Evolutionary conservation across 2,888 invertebrate species (phyloP).

Genomic region (Pedicia rivosa): DNA sequence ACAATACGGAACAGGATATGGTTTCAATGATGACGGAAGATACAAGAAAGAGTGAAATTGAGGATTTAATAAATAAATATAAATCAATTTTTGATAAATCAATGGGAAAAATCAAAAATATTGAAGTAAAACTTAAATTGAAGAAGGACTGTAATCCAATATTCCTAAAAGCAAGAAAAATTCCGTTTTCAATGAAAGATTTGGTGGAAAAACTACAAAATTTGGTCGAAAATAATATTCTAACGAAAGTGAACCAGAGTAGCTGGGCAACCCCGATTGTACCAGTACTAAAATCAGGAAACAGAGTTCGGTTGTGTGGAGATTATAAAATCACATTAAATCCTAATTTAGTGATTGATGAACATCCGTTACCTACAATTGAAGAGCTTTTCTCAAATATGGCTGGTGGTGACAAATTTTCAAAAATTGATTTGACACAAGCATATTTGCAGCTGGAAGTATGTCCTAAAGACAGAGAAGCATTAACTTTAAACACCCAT

Average conservation of each 20-base stretch:
- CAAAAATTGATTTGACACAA: constrained; percentile 18
- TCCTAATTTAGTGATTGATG: constrained; percentile 14
- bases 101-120: constrained; percentile 2
- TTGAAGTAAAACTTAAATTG: constrained; percentile 8
- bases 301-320: constrained; percentile 14
- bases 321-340: constrained; percentile 17
- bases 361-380: constrained; percentile 16
- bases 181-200: constrained; percentile 10
- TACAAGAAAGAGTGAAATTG: too few species aligned
- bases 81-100: constrained; percentile 1
- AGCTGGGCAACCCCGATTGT: constrained; percentile 22
- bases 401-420: constrained; percentile 14
- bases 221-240: too few species aligned
- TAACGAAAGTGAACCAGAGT: too few species aligned
- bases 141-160: constrained; percentile 9
- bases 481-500: constrained; percentile 21
- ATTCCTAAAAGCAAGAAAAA: constrained; percentile 10
- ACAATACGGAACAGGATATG: too few species aligned
- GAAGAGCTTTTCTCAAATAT: constrained; percentile 16
- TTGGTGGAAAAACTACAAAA: constrained; percentile 8
- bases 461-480: constrained; percentile 17
- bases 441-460: constrained; percentile 24
- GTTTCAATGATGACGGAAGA: too few species aligned
- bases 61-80: too few species aligned
- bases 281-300: constrained; percentile 17